Evolutionary conservation across 2,888 invertebrate species (phyloP).

Genomic region (Baccha elongata): DNA sequence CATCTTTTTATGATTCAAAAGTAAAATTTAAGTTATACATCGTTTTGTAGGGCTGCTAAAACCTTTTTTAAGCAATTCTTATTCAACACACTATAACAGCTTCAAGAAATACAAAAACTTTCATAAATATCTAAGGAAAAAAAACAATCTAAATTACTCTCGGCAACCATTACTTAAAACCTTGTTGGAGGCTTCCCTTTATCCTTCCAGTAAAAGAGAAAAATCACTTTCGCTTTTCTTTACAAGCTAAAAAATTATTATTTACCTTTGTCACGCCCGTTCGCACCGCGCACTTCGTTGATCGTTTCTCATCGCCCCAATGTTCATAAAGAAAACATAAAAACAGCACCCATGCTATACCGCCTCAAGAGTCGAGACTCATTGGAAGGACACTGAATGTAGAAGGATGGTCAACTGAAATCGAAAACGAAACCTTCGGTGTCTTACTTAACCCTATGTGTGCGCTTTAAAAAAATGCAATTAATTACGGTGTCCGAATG

Average conservation of each 20-base stretch:
- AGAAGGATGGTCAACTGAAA: conserved; percentile 22
- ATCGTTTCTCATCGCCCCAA: conserved; percentile 27
- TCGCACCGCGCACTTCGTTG: conserved; percentile 21
- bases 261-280: conserved; percentile 48
- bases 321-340: conserved; percentile 30
- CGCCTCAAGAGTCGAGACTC: conserved; percentile 18
- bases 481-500: conserved; percentile 62
- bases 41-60: too few species aligned
- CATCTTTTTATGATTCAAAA: too few species aligned
- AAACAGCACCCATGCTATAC: conserved; percentile 25
- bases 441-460: conserved; percentile 33
- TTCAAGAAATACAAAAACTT: too few species aligned
- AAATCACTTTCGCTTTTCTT: conserved; percentile 56
- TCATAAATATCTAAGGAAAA: neutral
- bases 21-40: too few species aligned
- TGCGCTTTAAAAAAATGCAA: conserved; percentile 53
- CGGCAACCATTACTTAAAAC: neutral
- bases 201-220: conserved; percentile 18
- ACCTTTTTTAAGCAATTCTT: too few species aligned
- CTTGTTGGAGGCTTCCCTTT: neutral
- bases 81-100: too few species aligned
- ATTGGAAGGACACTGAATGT: neutral
- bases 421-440: conserved; percentile 49
- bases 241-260: conserved; percentile 21
- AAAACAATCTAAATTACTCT: neutral